Evolutionary conservation across 1,140 invertebrate genomes (phyloP).

Genomic region (Dufourea novaeangliae): DNA sequence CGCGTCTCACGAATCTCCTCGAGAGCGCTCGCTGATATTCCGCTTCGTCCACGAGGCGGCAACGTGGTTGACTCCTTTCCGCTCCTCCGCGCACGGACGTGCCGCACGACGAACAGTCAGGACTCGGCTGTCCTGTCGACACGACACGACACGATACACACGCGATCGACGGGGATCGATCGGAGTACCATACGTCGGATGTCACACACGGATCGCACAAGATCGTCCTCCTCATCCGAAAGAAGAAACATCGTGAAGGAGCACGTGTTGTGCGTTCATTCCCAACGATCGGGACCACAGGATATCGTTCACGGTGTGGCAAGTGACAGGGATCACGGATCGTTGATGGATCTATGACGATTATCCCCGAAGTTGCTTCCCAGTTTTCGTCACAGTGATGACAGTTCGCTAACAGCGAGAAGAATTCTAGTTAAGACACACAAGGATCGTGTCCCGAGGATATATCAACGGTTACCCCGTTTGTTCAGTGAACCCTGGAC

Average conservation of each 20-base stretch:
- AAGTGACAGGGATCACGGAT: no score
- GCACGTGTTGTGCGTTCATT: no score
- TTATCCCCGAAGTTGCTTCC: no score
- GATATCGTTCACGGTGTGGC: no score
- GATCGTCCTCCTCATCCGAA: not conserved
- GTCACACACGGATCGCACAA: slow-evolving; percentile 4
- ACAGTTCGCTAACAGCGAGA: not conserved
- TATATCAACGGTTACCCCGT: not conserved
- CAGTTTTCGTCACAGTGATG: not conserved
- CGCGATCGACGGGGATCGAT: slow-evolving; percentile 19
- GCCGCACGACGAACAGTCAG: slow-evolving; percentile 67
- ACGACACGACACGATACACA: slow-evolving; percentile 55
- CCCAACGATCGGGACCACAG: no score
- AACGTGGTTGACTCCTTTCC: slow-evolving; percentile 65
- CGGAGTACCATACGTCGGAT: no score
- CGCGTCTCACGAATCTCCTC: slow-evolving; percentile 66
- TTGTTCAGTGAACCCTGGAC: no score
- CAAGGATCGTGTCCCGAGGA: no score
- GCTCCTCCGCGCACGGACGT: slow-evolving; percentile 53
- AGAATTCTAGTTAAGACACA: slow-evolving; percentile 14
- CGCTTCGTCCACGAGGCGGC: slow-evolving; percentile 55
- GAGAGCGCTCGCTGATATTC: slow-evolving; percentile 64
- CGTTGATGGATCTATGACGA: no score
- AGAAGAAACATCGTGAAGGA: no score
- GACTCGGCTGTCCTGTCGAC: slow-evolving; percentile 74